Base-by-base conservation (phyloP, 2,888 invertebrate genomes). In the Cheilosia vulpina region DNA sequence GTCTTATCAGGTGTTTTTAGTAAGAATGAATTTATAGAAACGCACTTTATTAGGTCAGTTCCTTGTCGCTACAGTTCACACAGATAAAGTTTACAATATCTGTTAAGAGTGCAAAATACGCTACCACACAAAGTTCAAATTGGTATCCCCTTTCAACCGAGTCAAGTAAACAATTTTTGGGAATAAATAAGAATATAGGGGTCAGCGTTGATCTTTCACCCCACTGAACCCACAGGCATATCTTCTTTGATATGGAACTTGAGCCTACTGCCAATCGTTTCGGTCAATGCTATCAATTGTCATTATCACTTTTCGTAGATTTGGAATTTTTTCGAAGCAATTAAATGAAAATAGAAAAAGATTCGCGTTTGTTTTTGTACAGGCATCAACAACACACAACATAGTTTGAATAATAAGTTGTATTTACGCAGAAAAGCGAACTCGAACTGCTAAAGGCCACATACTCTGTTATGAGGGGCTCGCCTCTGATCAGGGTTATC, bases 401-500 rank as follows among this genome's bases (percentile, higher is more conserved):
- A 45, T 53, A 21, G 6, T 53, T 65, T 55, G 24, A 73, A 63
- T 55, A 63, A 63, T 34, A 57, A 65, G 45, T 75, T 68, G 45
- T 21, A 34, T 55, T 68, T 47, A 55, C 62, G 77, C 43, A 79
- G 34, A 45, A 57, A 45, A 50, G 7, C 34, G 27, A 65, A 58
- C 57, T 45, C 11, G 19, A 17, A 50, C 9, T 34, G 24, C 7
- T 55, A 73, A 68, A 83, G 83, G 83, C 78, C 83, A 73, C 38
- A 24, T 38, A 72, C 17, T 19, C 9, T 41, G 34, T 24, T 79
- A 31, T 65, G 53, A 68, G 85, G 78, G 85, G 85, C 85, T 85
- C 85, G 85, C 71, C 77, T 71, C 76, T 63, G 55, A 72, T 57
- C 71, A 77, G 66, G 71, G 80, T 80, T 72, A 76, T 80, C 68